phyloP scores from a whole-genome alignment of 2,888 invertebrate genomes.

The Sthenelais limicola region DNA sequence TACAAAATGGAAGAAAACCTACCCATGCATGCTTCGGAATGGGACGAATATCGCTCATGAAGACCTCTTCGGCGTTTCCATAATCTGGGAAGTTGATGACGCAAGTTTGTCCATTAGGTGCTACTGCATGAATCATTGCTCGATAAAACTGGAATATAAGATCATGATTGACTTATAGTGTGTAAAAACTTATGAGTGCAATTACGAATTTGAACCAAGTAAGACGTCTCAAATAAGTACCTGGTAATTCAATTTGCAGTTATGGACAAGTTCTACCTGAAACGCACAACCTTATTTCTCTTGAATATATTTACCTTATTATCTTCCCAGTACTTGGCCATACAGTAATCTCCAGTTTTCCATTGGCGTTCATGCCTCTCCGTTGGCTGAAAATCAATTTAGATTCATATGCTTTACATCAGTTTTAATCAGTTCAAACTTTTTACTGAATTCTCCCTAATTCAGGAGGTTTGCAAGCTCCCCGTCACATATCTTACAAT shows the following conservation, averaged over 20 bases:
- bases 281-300: background rate
- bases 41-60: constrained; percentile 86
- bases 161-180: no score
- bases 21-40: constrained; percentile 50
- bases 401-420: no score
- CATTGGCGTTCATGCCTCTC: constrained; percentile 72
- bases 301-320: constrained; percentile 76
- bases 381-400: no score
- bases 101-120: constrained; percentile 74
- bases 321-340: constrained; percentile 95
- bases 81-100: constrained; percentile 90
- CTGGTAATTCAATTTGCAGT: no score
- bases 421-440: no score
- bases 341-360: constrained; percentile 86
- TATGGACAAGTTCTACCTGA: no score
- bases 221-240: no score
- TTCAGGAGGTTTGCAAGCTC: no score
- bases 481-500: no score
- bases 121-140: constrained; percentile 40
- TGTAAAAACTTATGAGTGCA: no score
- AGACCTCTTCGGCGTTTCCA: constrained; percentile 91
- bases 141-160: constrained; percentile 44
- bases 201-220: no score
- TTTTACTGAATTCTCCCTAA: no score
- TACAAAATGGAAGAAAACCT: constrained; percentile 23